Evolutionary conservation across 2,797 vertebrate species (phyloP), one percentile per base, ranked within the genome.

Genomic region (Peromyscus attwateri): DNA sequence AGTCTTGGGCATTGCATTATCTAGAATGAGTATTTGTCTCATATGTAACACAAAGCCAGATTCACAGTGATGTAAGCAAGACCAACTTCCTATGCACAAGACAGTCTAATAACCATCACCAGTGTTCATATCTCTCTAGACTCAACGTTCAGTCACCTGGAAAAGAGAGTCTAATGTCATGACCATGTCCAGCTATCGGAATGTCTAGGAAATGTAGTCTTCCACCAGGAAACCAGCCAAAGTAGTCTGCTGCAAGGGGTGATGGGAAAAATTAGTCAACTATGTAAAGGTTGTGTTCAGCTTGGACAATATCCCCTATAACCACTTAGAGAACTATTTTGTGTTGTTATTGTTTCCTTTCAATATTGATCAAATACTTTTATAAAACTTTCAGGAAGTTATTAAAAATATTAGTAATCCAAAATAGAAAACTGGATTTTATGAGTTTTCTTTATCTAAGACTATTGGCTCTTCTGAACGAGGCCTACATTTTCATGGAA

Each of bases 381-480:
- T 62, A 75, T 34, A 64, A 83, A 49, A 25, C 27, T 25, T 77
- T 34, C 83, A 40, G 87, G 87, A 82, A 79, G 17, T 92, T 57
- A 90, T 34, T 93, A 25, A 90, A 96, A 60, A 75, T 85, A 34
- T 40, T 57, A 92, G 9, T 88, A 81, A 90, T 81, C 16, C 62
- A 73, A 95, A 92, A 55, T 57, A 52, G 64, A 55, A 76, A 95
- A 70, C 37, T 29, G 64, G 46, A 13, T 57, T 95, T 68, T 77
- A 21, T 75, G 23, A 90, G 49, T 12, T 93, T 89, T 96, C 55
- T 96, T 88, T 84, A 43, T 49, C 25, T 77, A 77, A 64, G 64
- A 76, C 34, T 95, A 31, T 87, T 87, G 64, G 57, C 23, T 85
- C 9, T 87, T 92, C 49, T 80, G 52, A 93, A 5, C 34, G 16